These are phyloP conservation scores for Nebria brevicollis DNA, from an alignment of 2,888 invertebrate genomes.

Conservation along the genomic window DNA sequence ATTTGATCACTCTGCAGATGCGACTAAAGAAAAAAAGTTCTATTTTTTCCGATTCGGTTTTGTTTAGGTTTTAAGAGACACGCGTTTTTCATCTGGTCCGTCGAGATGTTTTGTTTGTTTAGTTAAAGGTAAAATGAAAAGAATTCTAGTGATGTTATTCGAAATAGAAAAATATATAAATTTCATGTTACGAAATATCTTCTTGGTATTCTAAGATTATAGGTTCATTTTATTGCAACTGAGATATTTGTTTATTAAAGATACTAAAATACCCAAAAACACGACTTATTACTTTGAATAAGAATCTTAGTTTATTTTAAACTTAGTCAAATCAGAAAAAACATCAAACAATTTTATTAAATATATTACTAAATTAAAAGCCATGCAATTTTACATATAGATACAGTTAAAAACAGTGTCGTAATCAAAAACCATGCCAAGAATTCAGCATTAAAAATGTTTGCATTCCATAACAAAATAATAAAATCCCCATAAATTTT, in stretches of 20 bases:
- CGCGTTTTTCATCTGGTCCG: constrained; percentile 18
- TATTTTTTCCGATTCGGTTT: constrained; percentile 32
- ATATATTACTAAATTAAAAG: no score
- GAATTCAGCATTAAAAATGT: constrained; percentile 24
- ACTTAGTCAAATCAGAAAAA: no score
- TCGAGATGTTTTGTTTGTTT: constrained; percentile 30
- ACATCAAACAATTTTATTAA: no score
- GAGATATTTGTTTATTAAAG: no score
- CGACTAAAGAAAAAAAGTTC: constrained; percentile 37
- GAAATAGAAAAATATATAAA: constrained; percentile 35
- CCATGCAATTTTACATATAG: no score
- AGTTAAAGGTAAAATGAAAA: constrained; percentile 28
- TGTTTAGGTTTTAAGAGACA: constrained; percentile 22
- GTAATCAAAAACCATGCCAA: background rate
- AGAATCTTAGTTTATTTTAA: no score
- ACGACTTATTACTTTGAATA: no score
- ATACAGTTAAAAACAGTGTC: background rate
- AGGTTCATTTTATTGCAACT: no score
- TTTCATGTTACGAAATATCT: constrained; percentile 34
- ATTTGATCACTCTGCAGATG: constrained; percentile 47
- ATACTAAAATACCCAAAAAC: no score
- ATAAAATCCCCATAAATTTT: constrained; percentile 34
- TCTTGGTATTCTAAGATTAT: constrained; percentile 18
- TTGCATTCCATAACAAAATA: constrained; percentile 37
- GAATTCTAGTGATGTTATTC: constrained; percentile 32